phyloP scores from a whole-genome alignment of 2,888 invertebrate species.

The Melinaea menophilus region DNA sequence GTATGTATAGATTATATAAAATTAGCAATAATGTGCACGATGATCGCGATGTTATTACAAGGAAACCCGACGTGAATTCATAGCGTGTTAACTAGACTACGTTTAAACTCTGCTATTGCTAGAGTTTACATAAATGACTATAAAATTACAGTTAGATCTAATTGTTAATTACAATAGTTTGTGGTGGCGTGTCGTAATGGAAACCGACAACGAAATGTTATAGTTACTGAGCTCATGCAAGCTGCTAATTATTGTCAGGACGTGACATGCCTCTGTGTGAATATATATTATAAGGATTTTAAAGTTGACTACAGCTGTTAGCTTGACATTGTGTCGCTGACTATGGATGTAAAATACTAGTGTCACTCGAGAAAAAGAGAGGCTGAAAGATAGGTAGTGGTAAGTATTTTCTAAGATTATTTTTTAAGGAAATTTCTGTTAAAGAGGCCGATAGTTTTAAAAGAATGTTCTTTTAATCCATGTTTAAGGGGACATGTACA shows the following conservation, averaged over 20 bases:
- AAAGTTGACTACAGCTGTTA: neutral
- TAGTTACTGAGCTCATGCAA: conserved; percentile 4
- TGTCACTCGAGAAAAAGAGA: no score
- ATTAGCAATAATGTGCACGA: no score
- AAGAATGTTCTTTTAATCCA: no score
- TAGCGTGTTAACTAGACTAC: conserved; percentile 3
- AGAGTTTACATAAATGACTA: conserved; percentile 1
- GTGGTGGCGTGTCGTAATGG: neutral
- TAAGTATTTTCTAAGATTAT: no score
- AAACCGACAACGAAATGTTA: conserved; percentile 6
- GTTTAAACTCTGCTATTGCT: neutral
- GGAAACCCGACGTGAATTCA: neutral
- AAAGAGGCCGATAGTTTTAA: no score
- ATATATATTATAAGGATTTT: neutral
- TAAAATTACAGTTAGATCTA: conserved; percentile 2
- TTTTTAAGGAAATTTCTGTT: no score
- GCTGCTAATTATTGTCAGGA: conserved; percentile 3
- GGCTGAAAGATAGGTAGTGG: no score
- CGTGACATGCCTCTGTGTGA: conserved; percentile 2
- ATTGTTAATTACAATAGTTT: conserved; percentile 3
- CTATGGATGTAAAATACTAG: no score
- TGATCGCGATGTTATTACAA: neutral
- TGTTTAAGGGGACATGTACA: no score
- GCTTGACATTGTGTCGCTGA: no score
- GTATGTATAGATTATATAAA: no score